These are phyloP conservation scores for Stercorarius parasiticus DNA, from an alignment of 2,113 vertebrate species.

Conservation along the genomic window DNA sequence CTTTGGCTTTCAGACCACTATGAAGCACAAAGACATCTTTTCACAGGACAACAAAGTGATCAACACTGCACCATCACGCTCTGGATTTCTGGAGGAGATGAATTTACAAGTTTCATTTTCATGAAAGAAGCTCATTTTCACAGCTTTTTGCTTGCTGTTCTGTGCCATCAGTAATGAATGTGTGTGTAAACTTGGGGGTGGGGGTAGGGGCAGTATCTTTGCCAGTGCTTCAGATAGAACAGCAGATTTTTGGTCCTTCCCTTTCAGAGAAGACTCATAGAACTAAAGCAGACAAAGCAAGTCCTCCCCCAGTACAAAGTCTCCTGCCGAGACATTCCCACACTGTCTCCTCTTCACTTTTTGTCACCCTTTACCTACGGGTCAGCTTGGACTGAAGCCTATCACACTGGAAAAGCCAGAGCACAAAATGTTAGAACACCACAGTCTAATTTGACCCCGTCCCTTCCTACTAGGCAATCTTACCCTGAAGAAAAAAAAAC, in stretches of 20 bases:
- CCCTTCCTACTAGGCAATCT: neutral
- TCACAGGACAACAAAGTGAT: neutral
- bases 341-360: neutral
- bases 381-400: neutral
- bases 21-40: conserved; percentile 18
- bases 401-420: neutral
- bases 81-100: neutral
- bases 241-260: neutral
- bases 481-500: neutral
- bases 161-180: neutral
- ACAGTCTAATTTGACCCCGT: neutral
- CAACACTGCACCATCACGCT: neutral
- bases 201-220: neutral
- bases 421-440: fast-evolving
- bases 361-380: neutral
- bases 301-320: neutral
- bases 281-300: neutral
- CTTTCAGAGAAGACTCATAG: neutral
- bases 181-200: neutral
- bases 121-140: conserved; percentile 3
- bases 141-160: neutral
- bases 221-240: neutral
- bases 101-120: neutral
- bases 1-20: neutral
- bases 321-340: neutral